Conservation (phyloP, 2,888 invertebrate genomes). For the Helobdella robusta region DNA sequence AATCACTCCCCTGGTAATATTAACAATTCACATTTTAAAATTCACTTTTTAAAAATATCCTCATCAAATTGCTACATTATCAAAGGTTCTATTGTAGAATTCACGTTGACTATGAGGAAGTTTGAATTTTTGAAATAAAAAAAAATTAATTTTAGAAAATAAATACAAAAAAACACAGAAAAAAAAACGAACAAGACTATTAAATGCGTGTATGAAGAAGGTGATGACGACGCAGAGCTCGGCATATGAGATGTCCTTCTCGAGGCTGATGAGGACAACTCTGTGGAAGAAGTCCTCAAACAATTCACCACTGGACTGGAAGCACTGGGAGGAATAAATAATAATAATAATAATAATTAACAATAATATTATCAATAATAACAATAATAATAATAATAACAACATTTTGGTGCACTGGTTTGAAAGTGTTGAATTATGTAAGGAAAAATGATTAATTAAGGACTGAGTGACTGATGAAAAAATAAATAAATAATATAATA, state of each 20-base stretch:
- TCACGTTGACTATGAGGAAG: no score
- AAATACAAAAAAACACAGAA: no score
- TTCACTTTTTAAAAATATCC: no score
- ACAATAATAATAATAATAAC: neutral
- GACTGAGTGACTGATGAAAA: neutral
- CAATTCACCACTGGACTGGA: conserved; percentile 62
- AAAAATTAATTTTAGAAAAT: no score
- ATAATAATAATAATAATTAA: neutral
- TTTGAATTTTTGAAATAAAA: no score
- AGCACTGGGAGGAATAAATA: conserved; percentile 59
- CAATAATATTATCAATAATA: neutral
- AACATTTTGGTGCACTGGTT: neutral
- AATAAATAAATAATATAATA: neutral
- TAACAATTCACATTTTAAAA: no score
- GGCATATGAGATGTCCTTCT: conserved; percentile 48
- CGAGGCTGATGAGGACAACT: conserved; percentile 57
- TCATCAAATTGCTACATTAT: no score
- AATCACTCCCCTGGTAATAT: conserved; percentile 84
- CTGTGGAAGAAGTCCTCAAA: conserved; percentile 49
- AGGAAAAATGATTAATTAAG: neutral
- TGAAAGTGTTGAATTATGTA: no score
- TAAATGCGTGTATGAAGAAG: conserved; percentile 90
- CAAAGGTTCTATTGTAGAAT: no score
- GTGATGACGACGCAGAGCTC: conserved; percentile 81
- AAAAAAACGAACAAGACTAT: conserved; percentile 63